phyloP scores from a whole-genome alignment of 1,140 invertebrate genomes.

The Parasteatoda tepidariorum region DNA sequence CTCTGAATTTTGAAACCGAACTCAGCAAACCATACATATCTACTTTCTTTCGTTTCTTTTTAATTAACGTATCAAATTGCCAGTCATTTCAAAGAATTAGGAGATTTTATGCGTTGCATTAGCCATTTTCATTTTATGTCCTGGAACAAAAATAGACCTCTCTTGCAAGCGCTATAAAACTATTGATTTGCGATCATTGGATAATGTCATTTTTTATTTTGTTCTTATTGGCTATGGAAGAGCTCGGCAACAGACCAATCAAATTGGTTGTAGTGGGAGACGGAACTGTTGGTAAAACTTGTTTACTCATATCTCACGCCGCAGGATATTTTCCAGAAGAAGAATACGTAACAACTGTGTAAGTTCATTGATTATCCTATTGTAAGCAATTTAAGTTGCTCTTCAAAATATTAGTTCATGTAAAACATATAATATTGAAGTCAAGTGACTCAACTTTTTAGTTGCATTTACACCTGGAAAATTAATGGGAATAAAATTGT shows the following conservation, averaged over 20 bases:
- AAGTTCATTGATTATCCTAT: no score
- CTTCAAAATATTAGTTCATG: no score
- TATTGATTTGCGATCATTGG: neutral
- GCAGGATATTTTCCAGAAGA: conserved; percentile 83
- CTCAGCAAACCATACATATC: no score
- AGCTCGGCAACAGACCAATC: conserved; percentile 70
- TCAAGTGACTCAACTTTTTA: no score
- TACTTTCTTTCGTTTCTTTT: no score
- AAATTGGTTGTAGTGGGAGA: conserved; percentile 93
- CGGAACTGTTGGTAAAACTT: conserved; percentile 95
- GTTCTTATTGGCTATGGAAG: conserved; percentile 13
- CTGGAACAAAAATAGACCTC: no score
- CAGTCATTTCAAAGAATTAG: neutral
- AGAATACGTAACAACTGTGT: conserved; percentile 92
- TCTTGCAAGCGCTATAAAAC: neutral
- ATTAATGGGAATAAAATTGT: no score
- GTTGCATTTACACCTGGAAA: no score
- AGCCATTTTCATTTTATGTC: neutral
- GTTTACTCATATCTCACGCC: conserved; percentile 90
- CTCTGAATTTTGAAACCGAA: no score
- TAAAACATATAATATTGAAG: no score
- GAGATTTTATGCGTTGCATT: neutral
- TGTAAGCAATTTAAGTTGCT: no score
- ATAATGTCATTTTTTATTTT: neutral
- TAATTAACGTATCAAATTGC: neutral